phyloP scores from a whole-genome alignment of 2,113 vertebrate species.

The Suncus etruscus region DNA sequence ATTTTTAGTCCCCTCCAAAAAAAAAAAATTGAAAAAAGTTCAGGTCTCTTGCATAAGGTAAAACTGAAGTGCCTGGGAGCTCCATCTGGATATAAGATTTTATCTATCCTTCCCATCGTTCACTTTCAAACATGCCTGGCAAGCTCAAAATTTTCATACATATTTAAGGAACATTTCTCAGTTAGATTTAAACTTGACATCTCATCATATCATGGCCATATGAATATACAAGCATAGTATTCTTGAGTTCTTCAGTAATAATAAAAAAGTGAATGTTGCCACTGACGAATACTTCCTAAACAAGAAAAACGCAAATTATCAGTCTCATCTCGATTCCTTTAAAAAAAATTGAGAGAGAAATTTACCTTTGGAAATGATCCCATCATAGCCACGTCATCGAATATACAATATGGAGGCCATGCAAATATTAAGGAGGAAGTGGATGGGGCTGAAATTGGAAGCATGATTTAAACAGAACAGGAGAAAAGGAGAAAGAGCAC shows the following conservation, averaged over 20 bases:
- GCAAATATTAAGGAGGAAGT: not conserved
- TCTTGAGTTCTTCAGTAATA: not conserved
- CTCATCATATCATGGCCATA: slow-evolving; percentile 57
- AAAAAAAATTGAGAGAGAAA: not conserved
- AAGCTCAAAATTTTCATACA: not conserved
- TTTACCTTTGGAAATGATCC: slow-evolving; percentile 7
- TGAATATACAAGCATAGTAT: not conserved
- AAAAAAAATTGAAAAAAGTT: slow-evolving; percentile 36
- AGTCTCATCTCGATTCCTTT: not conserved
- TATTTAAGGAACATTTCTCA: slow-evolving; percentile 56
- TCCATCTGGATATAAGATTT: slow-evolving; percentile 46
- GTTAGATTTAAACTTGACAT: slow-evolving; percentile 58
- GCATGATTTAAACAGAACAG: not conserved
- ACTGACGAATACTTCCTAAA: slow-evolving; percentile 8
- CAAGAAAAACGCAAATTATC: slow-evolving; percentile 33
- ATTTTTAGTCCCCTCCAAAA: not conserved
- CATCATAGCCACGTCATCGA: not conserved
- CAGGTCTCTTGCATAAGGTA: slow-evolving; percentile 34
- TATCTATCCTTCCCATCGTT: slow-evolving; percentile 2
- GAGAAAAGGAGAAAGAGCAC: not conserved
- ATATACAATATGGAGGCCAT: not conserved
- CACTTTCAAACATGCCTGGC: slow-evolving; percentile 1
- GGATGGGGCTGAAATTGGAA: slow-evolving; percentile 14
- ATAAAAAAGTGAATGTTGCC: not conserved
- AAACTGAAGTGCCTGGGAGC: slow-evolving; percentile 32